These are phyloP conservation scores for Armadillidium nasatum DNA, from an alignment of 1,140 invertebrate genomes.

Conservation along the genomic window DNA sequence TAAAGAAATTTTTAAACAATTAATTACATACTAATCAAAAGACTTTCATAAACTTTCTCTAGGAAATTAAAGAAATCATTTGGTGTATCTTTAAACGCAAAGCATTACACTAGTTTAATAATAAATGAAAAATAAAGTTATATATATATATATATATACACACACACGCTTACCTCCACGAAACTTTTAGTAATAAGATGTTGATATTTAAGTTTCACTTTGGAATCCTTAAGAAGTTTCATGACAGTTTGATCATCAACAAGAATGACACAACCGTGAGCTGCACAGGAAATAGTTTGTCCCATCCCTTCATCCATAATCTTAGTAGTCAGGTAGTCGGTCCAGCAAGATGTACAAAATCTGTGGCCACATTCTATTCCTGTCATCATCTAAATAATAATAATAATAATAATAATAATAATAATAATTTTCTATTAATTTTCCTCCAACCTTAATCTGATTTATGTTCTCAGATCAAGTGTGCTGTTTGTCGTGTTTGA, in stretches of 20 bases:
- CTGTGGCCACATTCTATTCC: slow-evolving; percentile 93
- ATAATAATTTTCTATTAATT: slow-evolving; percentile 13
- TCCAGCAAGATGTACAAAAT: slow-evolving; percentile 93
- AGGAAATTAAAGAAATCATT: too few species aligned
- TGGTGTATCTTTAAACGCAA: too few species aligned
- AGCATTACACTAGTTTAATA: too few species aligned
- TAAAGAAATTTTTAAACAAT: too few species aligned
- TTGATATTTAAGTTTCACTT: slow-evolving; percentile 94
- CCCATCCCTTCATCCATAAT: slow-evolving; percentile 90
- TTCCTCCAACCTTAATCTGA: too few species aligned
- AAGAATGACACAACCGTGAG: slow-evolving; percentile 71
- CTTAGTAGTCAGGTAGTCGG: slow-evolving; percentile 94
- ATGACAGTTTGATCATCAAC: slow-evolving; percentile 96
- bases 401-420: slow-evolving; percentile 18
- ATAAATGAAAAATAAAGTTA: too few species aligned
- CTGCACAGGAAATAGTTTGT: slow-evolving; percentile 93
- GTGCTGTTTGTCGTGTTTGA: too few species aligned
- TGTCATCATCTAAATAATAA: slow-evolving; percentile 81
- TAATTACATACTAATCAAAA: too few species aligned
- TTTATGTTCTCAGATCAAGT: too few species aligned
- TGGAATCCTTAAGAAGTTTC: slow-evolving; percentile 82
- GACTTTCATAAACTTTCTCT: too few species aligned
- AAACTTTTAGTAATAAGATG: slow-evolving; percentile 98
- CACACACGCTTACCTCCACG: slow-evolving; percentile 68
- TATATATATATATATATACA: too few species aligned